Evolutionary conservation across 2,113 vertebrate species (phyloP).

Genomic region (Cyanistes caeruleus): DNA sequence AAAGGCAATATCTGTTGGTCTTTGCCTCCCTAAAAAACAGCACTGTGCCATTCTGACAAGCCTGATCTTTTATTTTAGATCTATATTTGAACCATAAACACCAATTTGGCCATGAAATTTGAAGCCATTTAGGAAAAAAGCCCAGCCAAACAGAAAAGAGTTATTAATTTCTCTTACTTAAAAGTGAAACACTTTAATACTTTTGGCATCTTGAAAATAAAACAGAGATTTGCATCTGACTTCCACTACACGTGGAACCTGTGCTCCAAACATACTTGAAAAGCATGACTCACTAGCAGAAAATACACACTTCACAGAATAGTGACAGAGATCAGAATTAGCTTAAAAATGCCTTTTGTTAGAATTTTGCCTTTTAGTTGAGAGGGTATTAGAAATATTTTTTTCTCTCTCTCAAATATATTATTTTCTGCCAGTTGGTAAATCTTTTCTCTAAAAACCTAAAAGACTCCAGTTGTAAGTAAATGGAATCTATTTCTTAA

Average conservation of each 20-base stretch:
- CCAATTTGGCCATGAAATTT: not conserved
- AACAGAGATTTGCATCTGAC: not conserved
- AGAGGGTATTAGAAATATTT: not conserved
- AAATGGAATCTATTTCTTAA: not conserved
- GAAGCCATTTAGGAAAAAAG: not conserved
- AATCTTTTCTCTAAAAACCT: not conserved
- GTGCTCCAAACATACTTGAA: not conserved
- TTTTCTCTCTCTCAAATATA: not conserved
- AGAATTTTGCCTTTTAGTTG: not conserved
- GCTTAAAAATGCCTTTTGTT: not conserved
- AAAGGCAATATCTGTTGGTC: rapidly evolving
- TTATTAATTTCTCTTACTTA: not conserved
- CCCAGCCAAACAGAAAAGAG: not conserved
- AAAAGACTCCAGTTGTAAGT: not conserved
- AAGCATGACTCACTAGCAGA: not conserved
- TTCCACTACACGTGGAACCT: not conserved
- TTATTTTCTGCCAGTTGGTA: not conserved
- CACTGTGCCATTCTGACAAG: not conserved
- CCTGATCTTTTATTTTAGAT: not conserved
- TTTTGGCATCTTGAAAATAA: not conserved
- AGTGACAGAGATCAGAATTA: not conserved
- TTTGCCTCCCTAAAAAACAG: not conserved
- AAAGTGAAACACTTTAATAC: not conserved
- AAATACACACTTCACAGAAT: not conserved
- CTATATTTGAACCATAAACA: not conserved